Evolutionary conservation across 2,113 vertebrate species (phyloP).

Genomic region (Chlorodrepanis virens): DNA sequence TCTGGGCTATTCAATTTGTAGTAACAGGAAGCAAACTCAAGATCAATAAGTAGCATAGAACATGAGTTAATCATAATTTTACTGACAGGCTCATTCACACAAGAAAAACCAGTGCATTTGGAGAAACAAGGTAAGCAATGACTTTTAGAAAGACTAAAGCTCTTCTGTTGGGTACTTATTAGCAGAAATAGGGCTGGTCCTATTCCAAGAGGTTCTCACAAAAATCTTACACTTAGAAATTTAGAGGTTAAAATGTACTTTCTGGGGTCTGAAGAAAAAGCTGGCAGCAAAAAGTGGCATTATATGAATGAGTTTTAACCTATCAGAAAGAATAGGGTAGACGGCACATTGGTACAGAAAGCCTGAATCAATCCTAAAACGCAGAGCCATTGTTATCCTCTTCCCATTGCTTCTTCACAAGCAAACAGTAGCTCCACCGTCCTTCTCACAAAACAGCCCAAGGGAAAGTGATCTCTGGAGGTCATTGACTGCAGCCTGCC

Average conservation of each 20-base stretch:
- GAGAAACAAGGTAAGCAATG: background rate
- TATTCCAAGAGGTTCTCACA: background rate
- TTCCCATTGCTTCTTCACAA: background rate
- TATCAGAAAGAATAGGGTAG: background rate
- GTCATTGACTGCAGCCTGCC: background rate
- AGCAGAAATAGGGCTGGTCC: background rate
- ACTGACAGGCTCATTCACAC: background rate
- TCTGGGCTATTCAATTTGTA: background rate
- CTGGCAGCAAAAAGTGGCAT: background rate
- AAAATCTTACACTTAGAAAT: background rate
- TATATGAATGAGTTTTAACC: background rate
- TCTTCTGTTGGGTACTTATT: background rate
- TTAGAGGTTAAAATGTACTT: background rate
- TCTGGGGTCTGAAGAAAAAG: background rate
- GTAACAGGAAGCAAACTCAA: background rate
- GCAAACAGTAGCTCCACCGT: background rate
- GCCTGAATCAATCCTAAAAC: background rate
- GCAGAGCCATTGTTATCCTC: background rate
- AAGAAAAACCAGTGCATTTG: background rate
- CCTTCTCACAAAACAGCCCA: background rate
- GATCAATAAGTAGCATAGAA: background rate
- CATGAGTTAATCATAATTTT: background rate
- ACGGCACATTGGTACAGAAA: background rate
- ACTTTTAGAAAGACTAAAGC: background rate
- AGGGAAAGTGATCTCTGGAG: background rate